Evolutionary conservation across 2,113 vertebrate genomes (phyloP).

Genomic region (Kryptolebias marmoratus): DNA sequence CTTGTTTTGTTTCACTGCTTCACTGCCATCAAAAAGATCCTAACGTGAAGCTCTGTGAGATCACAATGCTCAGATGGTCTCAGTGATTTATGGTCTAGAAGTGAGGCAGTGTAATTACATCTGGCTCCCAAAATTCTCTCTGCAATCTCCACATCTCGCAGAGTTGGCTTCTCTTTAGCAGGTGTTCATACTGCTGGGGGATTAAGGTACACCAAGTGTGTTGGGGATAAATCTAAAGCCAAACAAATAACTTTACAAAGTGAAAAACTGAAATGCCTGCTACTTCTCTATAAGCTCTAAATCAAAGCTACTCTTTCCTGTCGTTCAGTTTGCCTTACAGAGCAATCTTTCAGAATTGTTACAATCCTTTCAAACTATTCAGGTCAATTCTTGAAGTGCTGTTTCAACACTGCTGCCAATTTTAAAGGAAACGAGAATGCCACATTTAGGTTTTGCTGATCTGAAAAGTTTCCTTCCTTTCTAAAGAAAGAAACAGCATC

Average conservation of each 20-base stretch:
- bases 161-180: conserved; percentile 25
- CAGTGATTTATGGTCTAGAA: conserved; percentile 45
- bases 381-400: conserved; percentile 23
- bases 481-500: conserved; percentile 61
- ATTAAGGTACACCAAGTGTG: conserved; percentile 19
- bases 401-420: conserved; percentile 34
- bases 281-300: conserved; percentile 28
- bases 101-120: conserved; percentile 58
- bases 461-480: conserved; percentile 49
- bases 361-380: conserved; percentile 27
- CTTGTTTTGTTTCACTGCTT: neutral
- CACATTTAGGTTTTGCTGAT: conserved; percentile 65
- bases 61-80: conserved; percentile 59
- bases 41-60: conserved; percentile 5
- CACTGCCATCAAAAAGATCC: conserved; percentile 29
- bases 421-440: conserved; percentile 60
- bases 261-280: conserved; percentile 29
- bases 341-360: conserved; percentile 16
- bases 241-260: neutral
- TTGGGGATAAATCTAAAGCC: conserved; percentile 19
- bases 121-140: conserved; percentile 36
- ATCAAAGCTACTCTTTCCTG: conserved; percentile 2
- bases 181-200: conserved; percentile 8
- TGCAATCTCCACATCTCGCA: conserved; percentile 12
- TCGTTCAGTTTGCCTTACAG: conserved; percentile 4